Evolutionary conservation across 2,113 vertebrate genomes (phyloP).

Genomic region (Sigmodon hispidus): DNA sequence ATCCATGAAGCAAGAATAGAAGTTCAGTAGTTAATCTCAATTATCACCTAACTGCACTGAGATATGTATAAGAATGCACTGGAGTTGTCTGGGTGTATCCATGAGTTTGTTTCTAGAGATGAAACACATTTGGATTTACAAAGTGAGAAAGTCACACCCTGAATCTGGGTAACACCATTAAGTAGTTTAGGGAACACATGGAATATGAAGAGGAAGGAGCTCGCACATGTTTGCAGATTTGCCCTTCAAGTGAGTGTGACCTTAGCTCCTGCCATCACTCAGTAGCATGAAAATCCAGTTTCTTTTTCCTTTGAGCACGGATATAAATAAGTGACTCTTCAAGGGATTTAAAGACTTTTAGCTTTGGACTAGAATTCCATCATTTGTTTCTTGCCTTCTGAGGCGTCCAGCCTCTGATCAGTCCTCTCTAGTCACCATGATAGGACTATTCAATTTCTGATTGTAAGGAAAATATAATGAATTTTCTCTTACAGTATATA

Average conservation of each 20-base stretch:
- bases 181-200: background rate
- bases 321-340: background rate
- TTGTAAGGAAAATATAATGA: background rate
- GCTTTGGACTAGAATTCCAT: background rate
- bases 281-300: background rate
- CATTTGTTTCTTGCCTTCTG: background rate
- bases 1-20: background rate
- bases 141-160: background rate
- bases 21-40: too few relatives aligned
- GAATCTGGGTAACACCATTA: background rate
- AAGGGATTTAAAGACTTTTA: background rate
- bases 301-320: background rate
- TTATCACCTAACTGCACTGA: background rate
- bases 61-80: too few relatives aligned
- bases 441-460: background rate
- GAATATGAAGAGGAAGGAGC: background rate
- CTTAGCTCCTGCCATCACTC: background rate
- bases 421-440: background rate
- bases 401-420: background rate
- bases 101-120: background rate
- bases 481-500: background rate
- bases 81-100: background rate
- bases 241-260: background rate
- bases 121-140: background rate
- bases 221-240: background rate